Base-by-base conservation (phyloP, 2,888 invertebrate genomes). In the Cheilosia vulpina region DNA sequence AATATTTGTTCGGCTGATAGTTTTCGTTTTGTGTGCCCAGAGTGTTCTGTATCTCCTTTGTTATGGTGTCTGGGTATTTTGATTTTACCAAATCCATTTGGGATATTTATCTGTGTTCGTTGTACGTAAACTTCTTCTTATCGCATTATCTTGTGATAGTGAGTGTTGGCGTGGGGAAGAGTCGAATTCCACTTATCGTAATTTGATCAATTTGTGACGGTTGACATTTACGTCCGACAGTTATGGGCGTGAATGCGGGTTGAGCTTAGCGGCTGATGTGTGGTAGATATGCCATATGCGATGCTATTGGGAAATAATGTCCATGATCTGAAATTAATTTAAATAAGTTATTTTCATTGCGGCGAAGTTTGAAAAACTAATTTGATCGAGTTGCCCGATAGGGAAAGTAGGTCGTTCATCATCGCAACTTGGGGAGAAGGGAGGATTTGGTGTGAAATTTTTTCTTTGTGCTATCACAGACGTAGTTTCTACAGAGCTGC, bases 161-260 rank as follows among this genome's bases (percentile, higher is more conserved):
- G 55, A 13, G 38, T 7, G 55, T 52, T 41, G 52, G 53, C 11
- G 43, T 68, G 19, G 31, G 17, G 53, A 27, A 57, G 75, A 47
- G 41, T 45, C 6, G 53, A 63, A 63, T 63, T 73, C 55, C 4
- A 58, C 57, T 21, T 75, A 75, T 75, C 65, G 75, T 65, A 47
- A 57, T 75, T 65, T 57, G 65, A 75, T 75, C 75, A 57, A 63
- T 19, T 62, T 62, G 11, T 43, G 63, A n/a, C 53, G 19, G 53
- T 43, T 34, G 63, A 63, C 24, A 43, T 55, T 45, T 63, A 15
- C 63, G 21, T 9, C n/a, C 17, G 27, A 53, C 5, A 45, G 31
- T 45, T 43, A 45, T 45, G 45, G 57, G 68, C 31, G 45, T 68
- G 31, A 24, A 34, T 21, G 63, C 11, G 13, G 45, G n/a, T 65